These are phyloP conservation scores for Ommatoiulus sabulosus DNA, from an alignment of 2,888 invertebrate species.

Conservation along the genomic window DNA sequence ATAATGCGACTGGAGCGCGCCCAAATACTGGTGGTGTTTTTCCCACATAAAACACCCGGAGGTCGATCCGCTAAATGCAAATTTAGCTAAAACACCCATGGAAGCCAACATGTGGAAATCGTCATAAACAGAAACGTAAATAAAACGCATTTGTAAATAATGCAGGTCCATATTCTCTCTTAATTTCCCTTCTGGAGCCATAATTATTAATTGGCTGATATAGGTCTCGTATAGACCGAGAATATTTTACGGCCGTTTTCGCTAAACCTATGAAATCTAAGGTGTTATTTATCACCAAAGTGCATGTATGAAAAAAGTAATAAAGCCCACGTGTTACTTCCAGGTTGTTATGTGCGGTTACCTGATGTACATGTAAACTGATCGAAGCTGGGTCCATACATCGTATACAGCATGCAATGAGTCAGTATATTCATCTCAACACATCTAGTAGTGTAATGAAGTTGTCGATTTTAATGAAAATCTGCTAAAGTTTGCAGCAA, in stretches of 20 bases:
- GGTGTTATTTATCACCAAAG: conserved; percentile 25
- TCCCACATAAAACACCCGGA: conserved; percentile 29
- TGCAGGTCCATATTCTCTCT: not conserved
- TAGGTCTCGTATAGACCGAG: not conserved
- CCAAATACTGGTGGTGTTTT: conserved; percentile 35
- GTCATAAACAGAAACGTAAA: conserved; percentile 17
- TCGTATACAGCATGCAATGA: not conserved
- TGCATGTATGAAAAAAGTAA: not conserved
- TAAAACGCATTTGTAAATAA: conserved; percentile 35
- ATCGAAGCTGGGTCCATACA: not conserved
- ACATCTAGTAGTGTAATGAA: too few relatives aligned
- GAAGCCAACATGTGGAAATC: conserved; percentile 37
- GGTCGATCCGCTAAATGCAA: conserved; percentile 44
- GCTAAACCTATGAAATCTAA: conserved; percentile 16
- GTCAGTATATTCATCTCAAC: not conserved
- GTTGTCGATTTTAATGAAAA: too few relatives aligned
- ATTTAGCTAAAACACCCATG: conserved; percentile 21
- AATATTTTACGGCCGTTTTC: not conserved
- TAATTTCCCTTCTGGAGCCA: not conserved
- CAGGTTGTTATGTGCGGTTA: not conserved
- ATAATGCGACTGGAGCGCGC: conserved; percentile 17
- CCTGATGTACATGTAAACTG: not conserved
- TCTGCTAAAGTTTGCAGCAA: too few relatives aligned
- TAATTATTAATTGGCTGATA: conserved; percentile 33
- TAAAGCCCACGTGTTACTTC: conserved; percentile 24